Conservation (phyloP, 64 coral and sea anemone genomes). For the Hydrozoanthus tunicans region DNA sequence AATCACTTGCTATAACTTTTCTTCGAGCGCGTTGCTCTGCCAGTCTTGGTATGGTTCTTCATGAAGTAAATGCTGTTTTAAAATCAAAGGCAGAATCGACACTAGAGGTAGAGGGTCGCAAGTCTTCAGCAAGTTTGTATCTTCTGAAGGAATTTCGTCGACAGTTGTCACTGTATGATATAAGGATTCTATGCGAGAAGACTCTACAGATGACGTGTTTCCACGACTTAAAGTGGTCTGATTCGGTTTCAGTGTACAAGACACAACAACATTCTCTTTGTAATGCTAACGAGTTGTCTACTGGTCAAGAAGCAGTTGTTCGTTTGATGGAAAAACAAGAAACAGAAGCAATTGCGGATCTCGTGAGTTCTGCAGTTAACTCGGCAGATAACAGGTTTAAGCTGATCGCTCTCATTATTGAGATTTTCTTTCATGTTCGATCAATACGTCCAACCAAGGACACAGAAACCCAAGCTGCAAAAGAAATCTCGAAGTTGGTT, state of each 20-base stretch:
- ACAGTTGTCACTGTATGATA: constrained; percentile 14
- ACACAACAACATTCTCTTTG: constrained; percentile 34
- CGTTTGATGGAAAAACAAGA: constrained; percentile 44
- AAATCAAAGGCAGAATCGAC: not conserved
- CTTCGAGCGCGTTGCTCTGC: not conserved
- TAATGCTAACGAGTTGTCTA: not conserved
- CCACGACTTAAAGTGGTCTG: not conserved
- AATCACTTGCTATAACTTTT: constrained; percentile 22
- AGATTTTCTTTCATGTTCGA: constrained; percentile 35
- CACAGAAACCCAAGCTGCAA: constrained; percentile 25
- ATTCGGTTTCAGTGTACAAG: constrained; percentile 30
- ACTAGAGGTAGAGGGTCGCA: not conserved
- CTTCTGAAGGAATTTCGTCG: constrained; percentile 46
- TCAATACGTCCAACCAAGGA: constrained; percentile 21
- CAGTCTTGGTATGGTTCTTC: not conserved
- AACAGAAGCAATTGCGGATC: not conserved
- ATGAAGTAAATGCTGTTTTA: constrained; percentile 34
- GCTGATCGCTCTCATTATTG: constrained; percentile 17
- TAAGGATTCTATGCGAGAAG: constrained; percentile 1
- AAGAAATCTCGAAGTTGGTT: constrained; percentile 32
- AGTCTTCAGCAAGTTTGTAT: constrained; percentile 11
- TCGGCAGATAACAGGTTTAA: constrained; percentile 6
- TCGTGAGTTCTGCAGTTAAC: not conserved
- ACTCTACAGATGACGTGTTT: constrained; percentile 1
- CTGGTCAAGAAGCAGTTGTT: constrained; percentile 17